Evolutionary conservation across 2,113 vertebrate genomes (phyloP), one percentile per base, ranked within the genome.

Genomic region (Dasyornis broadbenti): DNA sequence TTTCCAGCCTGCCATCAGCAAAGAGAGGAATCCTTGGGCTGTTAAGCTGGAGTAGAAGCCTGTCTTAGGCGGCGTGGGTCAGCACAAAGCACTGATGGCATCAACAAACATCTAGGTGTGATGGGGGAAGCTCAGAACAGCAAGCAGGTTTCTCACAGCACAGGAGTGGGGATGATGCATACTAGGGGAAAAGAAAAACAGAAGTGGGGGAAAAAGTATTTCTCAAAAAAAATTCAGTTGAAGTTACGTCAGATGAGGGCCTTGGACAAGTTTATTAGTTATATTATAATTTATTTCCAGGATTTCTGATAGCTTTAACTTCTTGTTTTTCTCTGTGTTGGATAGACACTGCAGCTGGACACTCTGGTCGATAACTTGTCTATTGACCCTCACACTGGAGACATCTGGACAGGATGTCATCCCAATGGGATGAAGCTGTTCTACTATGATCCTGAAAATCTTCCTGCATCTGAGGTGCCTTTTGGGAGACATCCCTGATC

Each of bases 391-490:
- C 87, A 95, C 53, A 98, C 98, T 3, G 99, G 99, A 59, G 99
- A 99, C 80, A 89, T 99, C 91, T 99, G 98, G 99, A 22, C 96
- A 70, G 99, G 99, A 50, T 99, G 98, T 91, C 98, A 99, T 92
- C 99, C 98, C 19, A 98, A 99, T 64, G 98, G 19, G 53, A 93
- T 96, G 95, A 99, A 99, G 91, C 0, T 97, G 2, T 2, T 98
- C 0, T 5, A 40, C 37, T 82, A 94, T 5, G 97, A 98, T 92
- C 95, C 97, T 10, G 94, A 98, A 31, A 96, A 98, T 82, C 98
- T 94, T n/a, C 98, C 99, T 78, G 99, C 98, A 60, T 99, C 99
- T 72, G 99, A 99, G 98, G 99, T 99, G 94, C 97, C 97, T 98
- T 90, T 76, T 72, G 37, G 70, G 82, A 82, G 72, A 73, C 0